Conservation (phyloP, 1,140 invertebrate genomes). For the Cepaea nemoralis region DNA sequence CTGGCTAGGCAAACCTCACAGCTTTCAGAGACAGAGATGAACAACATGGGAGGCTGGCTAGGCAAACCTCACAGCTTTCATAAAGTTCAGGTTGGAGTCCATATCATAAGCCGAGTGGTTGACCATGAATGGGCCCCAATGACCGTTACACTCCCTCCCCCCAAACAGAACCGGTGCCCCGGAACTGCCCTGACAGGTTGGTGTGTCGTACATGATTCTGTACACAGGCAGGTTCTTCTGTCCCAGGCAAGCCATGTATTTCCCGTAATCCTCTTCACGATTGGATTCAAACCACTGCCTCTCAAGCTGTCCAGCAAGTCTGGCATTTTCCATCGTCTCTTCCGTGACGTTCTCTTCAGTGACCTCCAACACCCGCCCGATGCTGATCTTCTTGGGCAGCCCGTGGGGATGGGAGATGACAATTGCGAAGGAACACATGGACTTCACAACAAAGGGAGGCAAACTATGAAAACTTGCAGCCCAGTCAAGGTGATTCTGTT, state of each 20-base stretch:
- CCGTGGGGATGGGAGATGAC: constrained; percentile 33
- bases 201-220: constrained; percentile 26
- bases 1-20: constrained; percentile 1
- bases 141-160: background rate
- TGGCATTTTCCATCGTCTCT: constrained; percentile 25
- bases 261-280: constrained; percentile 2
- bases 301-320: background rate
- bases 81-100: constrained; percentile 19
- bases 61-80: constrained; percentile 14
- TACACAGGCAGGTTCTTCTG: constrained; percentile 2
- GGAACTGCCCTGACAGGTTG: constrained; percentile 26
- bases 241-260: constrained; percentile 14
- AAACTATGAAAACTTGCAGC: background rate
- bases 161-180: constrained; percentile 18
- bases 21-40: too few species aligned
- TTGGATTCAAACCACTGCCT: constrained; percentile 18
- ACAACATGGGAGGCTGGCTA: too few species aligned
- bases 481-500: background rate
- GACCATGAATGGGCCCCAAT: constrained; percentile 26
- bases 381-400: constrained; percentile 32
- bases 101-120: constrained; percentile 20
- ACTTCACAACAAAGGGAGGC: background rate
- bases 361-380: background rate
- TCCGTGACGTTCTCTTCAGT: constrained; percentile 27
- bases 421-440: constrained; percentile 15